Percentiles rank a stretch among this genome's conserved stretches.
Conservation (phyloP, 1,140 invertebrate species). For the Sinonovacula constricta region DNA sequence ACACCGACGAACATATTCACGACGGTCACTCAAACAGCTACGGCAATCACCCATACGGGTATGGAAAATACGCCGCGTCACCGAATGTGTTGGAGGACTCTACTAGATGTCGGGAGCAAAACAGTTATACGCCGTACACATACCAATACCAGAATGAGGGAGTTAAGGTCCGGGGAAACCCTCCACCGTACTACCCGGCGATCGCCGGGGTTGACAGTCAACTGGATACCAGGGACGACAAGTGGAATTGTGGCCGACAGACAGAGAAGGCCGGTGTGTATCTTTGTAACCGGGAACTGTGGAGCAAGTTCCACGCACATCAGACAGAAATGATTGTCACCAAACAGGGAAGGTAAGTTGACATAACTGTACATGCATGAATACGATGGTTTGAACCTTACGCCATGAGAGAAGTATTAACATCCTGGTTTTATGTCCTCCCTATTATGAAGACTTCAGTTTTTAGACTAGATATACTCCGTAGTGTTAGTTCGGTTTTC, state of each 20-base stretch:
- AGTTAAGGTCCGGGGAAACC: background rate
- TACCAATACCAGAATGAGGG: background rate
- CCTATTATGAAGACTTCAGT: too few species aligned
- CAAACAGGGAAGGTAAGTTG: constrained; percentile 98
- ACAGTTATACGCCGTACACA: background rate
- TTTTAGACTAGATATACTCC: too few species aligned
- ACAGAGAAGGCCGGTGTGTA: constrained; percentile 63
- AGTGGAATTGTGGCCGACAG: too few species aligned
- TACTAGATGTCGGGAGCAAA: background rate
- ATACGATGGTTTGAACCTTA: too few species aligned
- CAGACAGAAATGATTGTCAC: constrained; percentile 99
- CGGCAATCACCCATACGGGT: background rate
- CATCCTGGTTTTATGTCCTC: too few species aligned
- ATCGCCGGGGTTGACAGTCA: too few species aligned
- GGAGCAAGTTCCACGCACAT: constrained; percentile 98
- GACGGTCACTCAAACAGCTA: background rate
- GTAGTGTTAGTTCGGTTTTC: too few species aligned
- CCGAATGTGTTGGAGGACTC: background rate
- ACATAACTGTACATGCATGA: too few species aligned
- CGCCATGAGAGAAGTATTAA: too few species aligned
- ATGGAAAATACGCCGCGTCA: background rate
- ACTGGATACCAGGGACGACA: too few species aligned
- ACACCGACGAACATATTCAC: constrained; percentile 4
- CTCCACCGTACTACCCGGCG: background rate
- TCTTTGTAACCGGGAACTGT: constrained; percentile 86